These are phyloP conservation scores for Phrynosoma platyrhinos DNA, from an alignment of 2,113 vertebrate species.

Conservation along the genomic window DNA sequence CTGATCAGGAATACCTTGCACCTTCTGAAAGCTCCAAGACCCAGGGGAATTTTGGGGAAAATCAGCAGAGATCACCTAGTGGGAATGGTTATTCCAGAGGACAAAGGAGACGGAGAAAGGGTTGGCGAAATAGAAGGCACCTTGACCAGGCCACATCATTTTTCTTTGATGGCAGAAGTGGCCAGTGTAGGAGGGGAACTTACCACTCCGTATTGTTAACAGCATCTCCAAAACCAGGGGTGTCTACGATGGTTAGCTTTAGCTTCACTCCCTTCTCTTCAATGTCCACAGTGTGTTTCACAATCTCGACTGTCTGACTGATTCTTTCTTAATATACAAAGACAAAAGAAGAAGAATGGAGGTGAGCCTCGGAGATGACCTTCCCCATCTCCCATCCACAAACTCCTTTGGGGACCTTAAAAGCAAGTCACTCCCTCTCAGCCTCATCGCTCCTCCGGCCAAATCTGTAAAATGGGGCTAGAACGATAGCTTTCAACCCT, in stretches of 20 bases:
- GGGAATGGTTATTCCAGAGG: neutral
- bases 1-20: neutral
- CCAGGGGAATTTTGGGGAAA: no score
- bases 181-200: conserved; percentile 50
- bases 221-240: conserved; percentile 95
- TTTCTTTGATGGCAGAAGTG: neutral
- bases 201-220: conserved; percentile 98
- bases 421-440: neutral
- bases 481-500: no score
- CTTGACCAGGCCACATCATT: neutral
- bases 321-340: conserved; percentile 87
- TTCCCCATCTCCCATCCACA: neutral
- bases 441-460: neutral
- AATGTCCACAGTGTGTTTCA: conserved; percentile 98
- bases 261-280: conserved; percentile 99
- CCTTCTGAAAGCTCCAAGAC: neutral
- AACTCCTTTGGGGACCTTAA: neutral
- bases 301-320: conserved; percentile 95
- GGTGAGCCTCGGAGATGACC: neutral
- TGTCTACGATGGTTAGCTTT: conserved; percentile 98
- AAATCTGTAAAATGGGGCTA: neutral
- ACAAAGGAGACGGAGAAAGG: neutral
- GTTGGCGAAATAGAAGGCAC: neutral
- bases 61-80: neutral
- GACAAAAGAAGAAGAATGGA: neutral